Evolutionary conservation across 2,113 vertebrate genomes (phyloP).

Genomic region (Labrus mixtus): DNA sequence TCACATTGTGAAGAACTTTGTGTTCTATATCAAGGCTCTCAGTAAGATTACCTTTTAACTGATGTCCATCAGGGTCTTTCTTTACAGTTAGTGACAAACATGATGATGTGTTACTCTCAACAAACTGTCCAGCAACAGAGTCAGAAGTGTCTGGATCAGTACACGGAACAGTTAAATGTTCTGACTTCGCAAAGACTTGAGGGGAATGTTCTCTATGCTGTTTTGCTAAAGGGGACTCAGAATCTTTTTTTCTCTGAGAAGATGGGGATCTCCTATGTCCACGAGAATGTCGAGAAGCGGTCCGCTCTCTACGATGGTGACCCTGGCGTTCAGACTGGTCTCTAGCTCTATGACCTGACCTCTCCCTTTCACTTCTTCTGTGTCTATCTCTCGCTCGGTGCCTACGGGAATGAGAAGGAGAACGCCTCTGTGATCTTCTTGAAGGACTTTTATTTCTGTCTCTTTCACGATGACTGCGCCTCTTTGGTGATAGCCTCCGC

Average conservation of each 20-base stretch:
- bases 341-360: conserved; percentile 71
- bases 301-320: conserved; percentile 64
- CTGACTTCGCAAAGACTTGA: conserved; percentile 60
- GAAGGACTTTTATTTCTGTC: conserved; percentile 70
- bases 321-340: conserved; percentile 68
- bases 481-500: conserved; percentile 74
- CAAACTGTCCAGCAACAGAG: not conserved
- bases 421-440: conserved; percentile 62
- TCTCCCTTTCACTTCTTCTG: conserved; percentile 72
- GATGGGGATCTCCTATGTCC: conserved; percentile 69
- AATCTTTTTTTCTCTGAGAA: conserved; percentile 68
- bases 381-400: conserved; percentile 71
- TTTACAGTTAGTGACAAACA: conserved; percentile 23
- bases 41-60: conserved; percentile 25
- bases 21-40: conserved; percentile 32
- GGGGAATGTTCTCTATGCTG: conserved; percentile 42
- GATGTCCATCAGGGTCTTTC: conserved; percentile 49
- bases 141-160: not conserved
- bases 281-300: conserved; percentile 58
- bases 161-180: not conserved
- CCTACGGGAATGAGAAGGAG: conserved; percentile 72
- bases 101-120: conserved; percentile 18
- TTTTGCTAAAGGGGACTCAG: conserved; percentile 51
- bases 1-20: conserved; percentile 37
- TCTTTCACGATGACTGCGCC: conserved; percentile 66